Evolutionary conservation across 2,113 vertebrate species (phyloP).

Genomic region (Desmodus rotundus): DNA sequence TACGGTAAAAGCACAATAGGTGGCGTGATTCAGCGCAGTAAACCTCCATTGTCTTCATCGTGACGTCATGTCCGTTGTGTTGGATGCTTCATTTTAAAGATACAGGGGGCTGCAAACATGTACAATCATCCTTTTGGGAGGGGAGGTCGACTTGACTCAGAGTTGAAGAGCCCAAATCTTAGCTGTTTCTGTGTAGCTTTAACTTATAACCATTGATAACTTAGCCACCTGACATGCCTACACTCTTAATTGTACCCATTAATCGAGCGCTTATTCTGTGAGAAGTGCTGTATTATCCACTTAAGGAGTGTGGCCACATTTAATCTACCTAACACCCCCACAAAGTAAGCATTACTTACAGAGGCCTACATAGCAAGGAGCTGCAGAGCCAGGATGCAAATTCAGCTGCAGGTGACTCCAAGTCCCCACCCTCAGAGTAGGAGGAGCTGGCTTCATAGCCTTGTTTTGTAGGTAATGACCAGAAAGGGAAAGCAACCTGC

Average conservation of each 20-base stretch:
- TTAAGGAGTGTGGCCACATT: background rate
- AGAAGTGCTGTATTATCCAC: background rate
- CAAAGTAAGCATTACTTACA: background rate
- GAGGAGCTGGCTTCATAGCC: background rate
- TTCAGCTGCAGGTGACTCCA: background rate
- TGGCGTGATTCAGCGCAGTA: background rate
- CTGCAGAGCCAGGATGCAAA: background rate
- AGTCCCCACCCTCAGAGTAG: background rate
- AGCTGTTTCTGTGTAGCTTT: background rate
- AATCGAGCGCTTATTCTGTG: background rate
- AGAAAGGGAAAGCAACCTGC: background rate
- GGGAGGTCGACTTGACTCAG: background rate
- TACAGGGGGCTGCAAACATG: background rate
- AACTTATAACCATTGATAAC: background rate
- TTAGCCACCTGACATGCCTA: background rate
- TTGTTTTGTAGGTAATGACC: background rate
- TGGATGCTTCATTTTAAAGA: conserved; percentile 8
- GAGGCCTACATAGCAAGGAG: background rate
- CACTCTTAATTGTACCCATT: background rate
- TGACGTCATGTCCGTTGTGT: background rate
- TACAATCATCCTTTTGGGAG: background rate
- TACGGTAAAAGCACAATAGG: background rate
- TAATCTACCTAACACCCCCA: background rate
- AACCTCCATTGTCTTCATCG: conserved; percentile 39
- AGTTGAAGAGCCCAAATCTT: background rate